Evolutionary conservation across 2,888 invertebrate genomes (phyloP), one percentile per base, ranked within the genome.

Genomic region (Apodemia hepburni): DNA sequence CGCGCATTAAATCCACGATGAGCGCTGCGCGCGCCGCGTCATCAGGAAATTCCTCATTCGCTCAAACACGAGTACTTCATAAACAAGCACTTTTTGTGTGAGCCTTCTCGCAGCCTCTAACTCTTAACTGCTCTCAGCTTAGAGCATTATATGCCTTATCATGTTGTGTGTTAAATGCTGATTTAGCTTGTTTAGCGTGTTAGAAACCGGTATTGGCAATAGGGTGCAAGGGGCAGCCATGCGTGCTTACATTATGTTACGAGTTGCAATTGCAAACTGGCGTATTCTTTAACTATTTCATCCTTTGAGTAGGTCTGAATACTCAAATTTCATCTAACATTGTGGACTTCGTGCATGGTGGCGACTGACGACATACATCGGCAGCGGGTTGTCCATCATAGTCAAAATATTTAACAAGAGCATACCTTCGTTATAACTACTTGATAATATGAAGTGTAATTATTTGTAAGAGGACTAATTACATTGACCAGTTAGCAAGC

Each of bases 21-120:
- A 38, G 38, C 15, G 12, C 38, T 11, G 12, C 7, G 0, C 7
- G 15, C 11, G 11, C 7, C 27, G 1, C 54, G 54, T 27, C 12
- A 54, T 22, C 54, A 54, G 54, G 54, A 54, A 54, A 54, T 54
- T 54, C 54, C 54, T 54, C 51, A 11, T 51, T 51, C 51, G 51
- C 22, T 51, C 27, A 54, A 54, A 54, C 6, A 54, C 29, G 11
- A 7, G 54, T 54, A 54, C 54, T 54, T 27, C 15, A 27, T 54
- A 54, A 29, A 54, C 29, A 54, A 54, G 29, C 54, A 54, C 54
- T 54, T 54, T 54, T 54, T 54, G 27, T 54, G 29, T 29, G 15
- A 54, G 15, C 54, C 54, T 54, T 54, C 54, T 54, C 54, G 29
- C 54, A 22, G 54, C 22, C 54, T 27, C 54, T 54, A 54, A 27